phyloP scores from a whole-genome alignment of 2,797 vertebrate genomes.

The Catamblyrhynchus diadema region DNA sequence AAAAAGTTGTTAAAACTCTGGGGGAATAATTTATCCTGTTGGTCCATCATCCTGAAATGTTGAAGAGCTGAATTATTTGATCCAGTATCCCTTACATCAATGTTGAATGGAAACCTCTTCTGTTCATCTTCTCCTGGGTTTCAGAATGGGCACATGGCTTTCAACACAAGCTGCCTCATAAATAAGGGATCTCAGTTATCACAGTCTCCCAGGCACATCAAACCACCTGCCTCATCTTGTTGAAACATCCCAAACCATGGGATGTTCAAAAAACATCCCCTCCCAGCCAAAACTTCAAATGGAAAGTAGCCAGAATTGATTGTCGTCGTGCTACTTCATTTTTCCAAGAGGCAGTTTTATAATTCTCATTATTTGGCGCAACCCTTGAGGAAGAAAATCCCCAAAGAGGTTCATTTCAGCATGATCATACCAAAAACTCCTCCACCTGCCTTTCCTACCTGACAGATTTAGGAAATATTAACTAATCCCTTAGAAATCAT shows the following conservation, averaged over 20 bases:
- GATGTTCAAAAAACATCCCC: not conserved
- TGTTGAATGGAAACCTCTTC: not conserved
- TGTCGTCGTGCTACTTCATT: accelerated
- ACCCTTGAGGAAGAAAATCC: not conserved
- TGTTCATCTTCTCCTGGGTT: not conserved
- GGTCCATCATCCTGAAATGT: not conserved
- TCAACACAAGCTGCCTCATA: not conserved
- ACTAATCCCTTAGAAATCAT: not conserved
- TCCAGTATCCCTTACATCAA: not conserved
- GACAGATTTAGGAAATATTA: not conserved
- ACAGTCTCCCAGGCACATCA: not conserved
- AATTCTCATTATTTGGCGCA: not conserved
- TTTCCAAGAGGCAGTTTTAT: not conserved
- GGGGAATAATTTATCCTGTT: not conserved
- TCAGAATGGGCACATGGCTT: not conserved
- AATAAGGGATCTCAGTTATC: not conserved
- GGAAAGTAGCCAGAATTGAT: not conserved
- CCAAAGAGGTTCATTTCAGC: not conserved
- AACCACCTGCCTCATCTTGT: not conserved
- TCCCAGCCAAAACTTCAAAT: not conserved
- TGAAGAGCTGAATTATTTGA: not conserved
- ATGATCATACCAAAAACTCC: not conserved
- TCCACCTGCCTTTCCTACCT: not conserved
- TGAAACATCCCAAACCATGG: not conserved
- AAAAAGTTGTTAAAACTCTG: not conserved